Base-by-base conservation (phyloP, 2,113 vertebrate genomes). In the Dipodomys stephensi region DNA sequence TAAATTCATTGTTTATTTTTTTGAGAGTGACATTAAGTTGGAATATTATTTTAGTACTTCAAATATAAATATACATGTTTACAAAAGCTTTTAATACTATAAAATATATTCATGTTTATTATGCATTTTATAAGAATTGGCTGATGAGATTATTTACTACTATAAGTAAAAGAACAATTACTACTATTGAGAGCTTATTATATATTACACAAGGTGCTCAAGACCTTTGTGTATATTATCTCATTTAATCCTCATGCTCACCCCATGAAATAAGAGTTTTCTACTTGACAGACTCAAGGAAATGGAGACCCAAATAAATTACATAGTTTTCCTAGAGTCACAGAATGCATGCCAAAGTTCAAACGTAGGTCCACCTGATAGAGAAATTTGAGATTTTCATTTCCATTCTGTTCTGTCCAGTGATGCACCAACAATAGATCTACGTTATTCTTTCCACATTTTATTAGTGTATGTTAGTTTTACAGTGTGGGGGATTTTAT, bases 121-220 rank as follows among this genome's bases (percentile, higher is more conserved):
- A 19, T 69, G 19, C n/a, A 86, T 93, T 95, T 90, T 16, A 76
- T 71, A 84, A 74, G 2, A 44, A 15, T 65, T 91, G 44, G 27
- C 30, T 65, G 10, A 19, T 46, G 49, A 78, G 3, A 39, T 73
- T 39, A 11, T n/a, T 93, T 84, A 64, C 32, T 74, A 6, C 91
- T 93, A 49, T 73, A 76, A 79, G 5, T 39, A 53, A 62, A 92
- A 72, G 79, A 53, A 1, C 71, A 79, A 15, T 12, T 87, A 53
- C 7, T 22, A 72, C 8, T 39, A 25, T 11, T 60, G 79, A 81
- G 18, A 23, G 7, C 11, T 53, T 93, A 72, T 83, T 7, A 11
- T 49, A 62, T 62, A 62, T 22, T 15, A 62, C 16, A 62, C 22
- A 35, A 46, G 68, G 46, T 89, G 12, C 67, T 80, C 30, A 35